Evolutionary conservation across 37 sponge, comb jelly and placozoan species (phyloP).

Genomic region (Tethya wilhelma): DNA sequence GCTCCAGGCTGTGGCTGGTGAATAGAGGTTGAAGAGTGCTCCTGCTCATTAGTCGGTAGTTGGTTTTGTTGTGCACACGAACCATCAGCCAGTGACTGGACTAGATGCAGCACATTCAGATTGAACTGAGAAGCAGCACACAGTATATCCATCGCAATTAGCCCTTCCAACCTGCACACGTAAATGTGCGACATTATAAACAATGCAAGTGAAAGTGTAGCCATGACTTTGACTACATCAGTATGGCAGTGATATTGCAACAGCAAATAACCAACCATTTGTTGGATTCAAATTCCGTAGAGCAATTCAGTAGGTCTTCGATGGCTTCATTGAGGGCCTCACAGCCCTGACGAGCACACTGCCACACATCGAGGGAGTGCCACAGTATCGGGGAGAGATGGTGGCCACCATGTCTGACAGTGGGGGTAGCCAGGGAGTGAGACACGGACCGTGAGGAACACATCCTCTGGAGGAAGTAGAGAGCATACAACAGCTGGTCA

Average conservation of each 20-base stretch:
- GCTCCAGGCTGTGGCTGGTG: no score
- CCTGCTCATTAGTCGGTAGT: no score
- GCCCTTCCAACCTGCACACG: slow-evolving; percentile 61
- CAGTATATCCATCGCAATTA: slow-evolving; percentile 67
- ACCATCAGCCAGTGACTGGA: slow-evolving; percentile 63
- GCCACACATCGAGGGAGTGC: slow-evolving; percentile 82
- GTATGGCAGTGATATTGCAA: background rate
- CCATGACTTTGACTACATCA: background rate
- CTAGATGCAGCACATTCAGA: slow-evolving; percentile 44
- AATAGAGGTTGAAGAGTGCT: no score
- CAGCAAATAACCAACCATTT: slow-evolving; percentile 32
- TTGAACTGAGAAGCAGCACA: slow-evolving; percentile 50
- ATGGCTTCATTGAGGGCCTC: slow-evolving; percentile 37
- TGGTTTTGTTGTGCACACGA: no score
- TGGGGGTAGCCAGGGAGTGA: no score
- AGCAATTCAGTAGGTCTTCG: slow-evolving; percentile 36
- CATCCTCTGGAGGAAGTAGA: no score
- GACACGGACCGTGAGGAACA: no score
- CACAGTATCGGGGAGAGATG: slow-evolving; percentile 56
- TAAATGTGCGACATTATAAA: background rate
- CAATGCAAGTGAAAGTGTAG: background rate
- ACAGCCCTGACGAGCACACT: slow-evolving; percentile 25
- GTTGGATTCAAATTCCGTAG: slow-evolving; percentile 37
- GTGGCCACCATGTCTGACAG: background rate
- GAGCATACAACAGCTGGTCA: no score